Evolutionary conservation across 2,888 invertebrate species (phyloP).

Genomic region (Cantharis flavilabris): DNA sequence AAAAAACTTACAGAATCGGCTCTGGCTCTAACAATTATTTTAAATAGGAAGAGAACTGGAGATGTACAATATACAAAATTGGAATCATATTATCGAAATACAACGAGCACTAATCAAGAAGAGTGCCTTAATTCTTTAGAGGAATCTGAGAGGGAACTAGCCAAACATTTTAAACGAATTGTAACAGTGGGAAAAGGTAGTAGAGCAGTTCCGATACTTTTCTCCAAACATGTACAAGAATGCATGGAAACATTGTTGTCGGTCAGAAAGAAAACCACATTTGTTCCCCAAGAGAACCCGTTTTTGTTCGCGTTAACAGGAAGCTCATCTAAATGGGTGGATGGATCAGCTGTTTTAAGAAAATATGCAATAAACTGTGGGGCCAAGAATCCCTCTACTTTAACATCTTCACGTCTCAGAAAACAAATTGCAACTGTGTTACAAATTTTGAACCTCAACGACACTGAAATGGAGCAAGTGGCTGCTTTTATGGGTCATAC

Average conservation of each 20-base stretch:
- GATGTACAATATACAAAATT: constrained; percentile 38
- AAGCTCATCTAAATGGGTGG: neutral
- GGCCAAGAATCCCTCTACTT: too few species aligned
- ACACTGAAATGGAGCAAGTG: too few species aligned
- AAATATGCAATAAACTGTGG: neutral
- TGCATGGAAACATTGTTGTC: too few species aligned
- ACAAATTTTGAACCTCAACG: too few species aligned
- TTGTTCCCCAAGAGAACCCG: neutral
- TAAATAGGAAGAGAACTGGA: constrained; percentile 38
- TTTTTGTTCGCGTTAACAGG: neutral
- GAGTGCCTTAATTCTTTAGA: constrained; percentile 18
- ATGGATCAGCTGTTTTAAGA: neutral
- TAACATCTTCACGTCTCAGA: too few species aligned
- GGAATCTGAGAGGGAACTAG: too few species aligned
- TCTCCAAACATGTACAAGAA: too few species aligned
- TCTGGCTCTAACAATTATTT: constrained; percentile 34
- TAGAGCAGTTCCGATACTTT: too few species aligned
- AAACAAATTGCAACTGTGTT: too few species aligned
- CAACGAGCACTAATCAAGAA: constrained; percentile 21
- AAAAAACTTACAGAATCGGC: constrained; percentile 32
- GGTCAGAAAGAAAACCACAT: neutral
- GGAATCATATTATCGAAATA: constrained; percentile 22
- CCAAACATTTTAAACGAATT: too few species aligned
- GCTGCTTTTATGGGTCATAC: too few species aligned
- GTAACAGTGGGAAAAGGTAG: too few species aligned